phyloP scores from a whole-genome alignment of 2,888 invertebrate genomes.

The Thumatha senex region DNA sequence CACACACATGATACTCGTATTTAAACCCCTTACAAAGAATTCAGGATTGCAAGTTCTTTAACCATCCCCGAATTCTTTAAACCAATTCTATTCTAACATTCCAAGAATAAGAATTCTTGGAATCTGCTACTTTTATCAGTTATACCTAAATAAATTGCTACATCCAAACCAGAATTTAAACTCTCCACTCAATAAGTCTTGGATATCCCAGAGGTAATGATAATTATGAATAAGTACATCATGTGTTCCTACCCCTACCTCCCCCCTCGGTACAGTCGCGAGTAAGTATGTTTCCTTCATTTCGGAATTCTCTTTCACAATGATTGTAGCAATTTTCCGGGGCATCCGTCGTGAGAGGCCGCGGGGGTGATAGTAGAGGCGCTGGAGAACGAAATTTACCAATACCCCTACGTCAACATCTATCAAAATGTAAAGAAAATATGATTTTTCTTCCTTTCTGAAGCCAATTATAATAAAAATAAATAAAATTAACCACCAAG shows the following conservation, averaged over 20 bases:
- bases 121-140: too few species aligned
- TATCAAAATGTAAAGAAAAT: too few species aligned
- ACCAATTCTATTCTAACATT: too few species aligned
- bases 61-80: too few species aligned
- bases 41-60: too few species aligned
- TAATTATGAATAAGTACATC: conserved; percentile 9
- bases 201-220: neutral
- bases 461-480: too few species aligned
- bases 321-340: conserved; percentile 83
- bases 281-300: conserved; percentile 78
- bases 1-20: too few species aligned
- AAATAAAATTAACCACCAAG: too few species aligned
- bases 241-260: neutral
- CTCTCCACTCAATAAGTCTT: neutral
- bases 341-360: conserved; percentile 76
- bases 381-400: conserved; percentile 15
- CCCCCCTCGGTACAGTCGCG: conserved; percentile 11
- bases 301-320: conserved; percentile 79
- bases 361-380: conserved; percentile 51
- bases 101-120: too few species aligned
- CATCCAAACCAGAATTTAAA: too few species aligned
- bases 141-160: too few species aligned
- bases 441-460: neutral
- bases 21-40: too few species aligned
- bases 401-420: neutral